Conservation (phyloP, 2,113 vertebrate genomes). For the Hystrix brachyura region DNA sequence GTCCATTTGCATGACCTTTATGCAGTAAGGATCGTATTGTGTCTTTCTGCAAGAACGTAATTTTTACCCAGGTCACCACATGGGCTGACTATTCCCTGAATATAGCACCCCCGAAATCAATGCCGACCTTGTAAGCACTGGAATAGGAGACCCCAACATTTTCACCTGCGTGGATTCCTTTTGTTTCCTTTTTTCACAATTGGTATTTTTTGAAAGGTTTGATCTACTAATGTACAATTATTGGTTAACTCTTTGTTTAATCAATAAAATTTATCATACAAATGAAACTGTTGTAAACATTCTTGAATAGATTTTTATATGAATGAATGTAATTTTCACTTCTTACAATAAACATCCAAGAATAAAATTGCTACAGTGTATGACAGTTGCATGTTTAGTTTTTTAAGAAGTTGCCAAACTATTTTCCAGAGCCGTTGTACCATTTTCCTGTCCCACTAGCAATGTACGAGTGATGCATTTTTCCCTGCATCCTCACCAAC, state of each 20-base stretch:
- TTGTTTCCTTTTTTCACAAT: neutral
- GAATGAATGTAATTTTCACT: neutral
- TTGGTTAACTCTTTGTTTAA: neutral
- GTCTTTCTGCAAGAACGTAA: neutral
- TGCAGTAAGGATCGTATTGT: neutral
- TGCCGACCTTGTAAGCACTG: neutral
- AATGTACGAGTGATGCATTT: neutral
- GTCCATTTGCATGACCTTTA: neutral
- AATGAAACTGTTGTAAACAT: conserved; percentile 28
- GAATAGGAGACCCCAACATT: neutral
- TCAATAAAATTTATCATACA: conserved; percentile 12
- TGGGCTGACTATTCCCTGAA: neutral
- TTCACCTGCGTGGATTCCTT: neutral
- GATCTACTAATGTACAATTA: conserved; percentile 15
- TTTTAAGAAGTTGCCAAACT: neutral
- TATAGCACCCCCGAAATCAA: neutral
- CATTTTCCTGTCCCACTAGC: neutral
- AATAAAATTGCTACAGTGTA: neutral
- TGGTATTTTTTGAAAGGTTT: neutral
- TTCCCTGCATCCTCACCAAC: neutral
- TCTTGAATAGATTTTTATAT: neutral
- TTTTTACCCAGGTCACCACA: neutral
- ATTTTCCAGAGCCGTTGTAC: neutral
- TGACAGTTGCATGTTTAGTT: neutral
- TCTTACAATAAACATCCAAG: neutral